These are phyloP conservation scores for Caenorhabditis angaria DNA, from an alignment of 2,888 invertebrate genomes.

Conservation along the genomic window DNA sequence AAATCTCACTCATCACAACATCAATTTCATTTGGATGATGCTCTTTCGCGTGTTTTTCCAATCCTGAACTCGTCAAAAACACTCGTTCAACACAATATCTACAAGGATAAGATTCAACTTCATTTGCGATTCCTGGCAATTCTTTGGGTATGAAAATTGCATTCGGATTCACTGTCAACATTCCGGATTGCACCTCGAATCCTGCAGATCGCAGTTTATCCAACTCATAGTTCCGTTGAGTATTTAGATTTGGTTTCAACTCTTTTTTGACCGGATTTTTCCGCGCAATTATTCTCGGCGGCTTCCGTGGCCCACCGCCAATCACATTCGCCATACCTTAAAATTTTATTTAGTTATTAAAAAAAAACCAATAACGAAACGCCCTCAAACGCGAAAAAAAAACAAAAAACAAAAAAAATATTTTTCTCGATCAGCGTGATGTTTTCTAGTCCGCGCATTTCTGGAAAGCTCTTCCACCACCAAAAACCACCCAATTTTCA, in stretches of 20 bases:
- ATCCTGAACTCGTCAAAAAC: slow-evolving; percentile 59
- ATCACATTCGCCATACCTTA: slow-evolving; percentile 27
- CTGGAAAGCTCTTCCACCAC: not conserved
- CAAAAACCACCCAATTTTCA: too few relatives aligned
- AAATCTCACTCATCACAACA: slow-evolving; percentile 45
- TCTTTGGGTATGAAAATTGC: slow-evolving; percentile 22
- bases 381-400: not conserved
- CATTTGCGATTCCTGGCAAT: slow-evolving; percentile 50
- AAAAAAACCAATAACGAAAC: not conserved
- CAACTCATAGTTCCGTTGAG: slow-evolving; percentile 20
- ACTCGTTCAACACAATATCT: slow-evolving; percentile 56
- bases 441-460: slow-evolving; percentile 2
- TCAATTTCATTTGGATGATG: slow-evolving; percentile 48
- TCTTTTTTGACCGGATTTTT: slow-evolving; percentile 12
- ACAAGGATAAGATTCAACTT: slow-evolving; percentile 67
- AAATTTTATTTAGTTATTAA: not conserved
- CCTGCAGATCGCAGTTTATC: slow-evolving; percentile 25
- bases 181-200: slow-evolving; percentile 30
- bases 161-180: slow-evolving; percentile 23
- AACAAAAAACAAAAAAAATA: not conserved
- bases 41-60: slow-evolving; percentile 58
- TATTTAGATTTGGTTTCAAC: not conserved
- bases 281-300: slow-evolving; percentile 31
- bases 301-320: slow-evolving; percentile 31
- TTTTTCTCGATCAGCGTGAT: not conserved